Percentiles rank a stretch among this genome's conserved stretches.
These are phyloP conservation scores for Pipistrellus pipistrellus DNA, from an alignment of 2,797 vertebrate species.

Conservation along the genomic window DNA sequence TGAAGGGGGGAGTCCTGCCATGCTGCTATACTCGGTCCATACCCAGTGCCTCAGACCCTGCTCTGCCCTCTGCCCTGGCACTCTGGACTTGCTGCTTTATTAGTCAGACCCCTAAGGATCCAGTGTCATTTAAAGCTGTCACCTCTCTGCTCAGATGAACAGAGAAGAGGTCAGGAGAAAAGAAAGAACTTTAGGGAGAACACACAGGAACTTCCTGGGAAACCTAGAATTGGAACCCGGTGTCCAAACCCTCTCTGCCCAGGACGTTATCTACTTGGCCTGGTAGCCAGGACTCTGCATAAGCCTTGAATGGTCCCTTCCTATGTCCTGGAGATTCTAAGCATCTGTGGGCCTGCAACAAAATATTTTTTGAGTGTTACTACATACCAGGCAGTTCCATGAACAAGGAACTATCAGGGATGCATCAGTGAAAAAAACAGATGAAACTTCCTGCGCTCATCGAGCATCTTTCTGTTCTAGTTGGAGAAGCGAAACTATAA, in stretches of 20 bases:
- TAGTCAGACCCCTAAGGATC: background rate
- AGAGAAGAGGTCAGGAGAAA: background rate
- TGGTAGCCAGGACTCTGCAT: background rate
- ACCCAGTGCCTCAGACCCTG: rapidly evolving
- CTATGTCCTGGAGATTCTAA: background rate
- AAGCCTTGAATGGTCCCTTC: background rate
- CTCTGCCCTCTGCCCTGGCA: background rate
- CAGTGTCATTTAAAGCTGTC: background rate
- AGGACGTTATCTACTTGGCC: background rate
- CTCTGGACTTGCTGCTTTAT: background rate
- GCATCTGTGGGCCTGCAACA: background rate
- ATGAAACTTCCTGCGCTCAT: background rate
- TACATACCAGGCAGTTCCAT: background rate
- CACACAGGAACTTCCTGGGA: background rate
- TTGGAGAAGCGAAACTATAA: background rate
- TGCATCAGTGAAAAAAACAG: background rate
- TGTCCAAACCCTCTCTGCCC: background rate
- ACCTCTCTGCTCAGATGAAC: background rate
- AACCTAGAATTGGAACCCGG: background rate
- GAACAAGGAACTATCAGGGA: background rate
- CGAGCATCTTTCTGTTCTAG: background rate
- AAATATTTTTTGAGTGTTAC: background rate
- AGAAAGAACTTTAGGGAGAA: background rate
- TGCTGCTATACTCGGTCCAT: rapidly evolving
- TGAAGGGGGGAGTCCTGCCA: background rate